phyloP scores from a whole-genome alignment of 2,113 vertebrate genomes.

The Thermophis baileyi region DNA sequence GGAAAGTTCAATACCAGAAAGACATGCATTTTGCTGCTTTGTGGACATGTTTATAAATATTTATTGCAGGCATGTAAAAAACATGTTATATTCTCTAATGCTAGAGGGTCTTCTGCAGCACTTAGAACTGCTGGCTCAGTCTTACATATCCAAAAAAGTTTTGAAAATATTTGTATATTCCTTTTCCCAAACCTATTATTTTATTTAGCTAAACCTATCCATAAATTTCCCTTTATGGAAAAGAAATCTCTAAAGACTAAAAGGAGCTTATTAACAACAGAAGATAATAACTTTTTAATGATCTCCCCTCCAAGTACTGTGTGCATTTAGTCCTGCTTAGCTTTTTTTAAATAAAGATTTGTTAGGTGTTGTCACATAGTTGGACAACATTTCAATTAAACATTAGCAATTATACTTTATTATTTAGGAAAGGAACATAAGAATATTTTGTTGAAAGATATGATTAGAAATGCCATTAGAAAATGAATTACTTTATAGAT shows the following conservation, averaged over 20 bases:
- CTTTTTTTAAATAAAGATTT: neutral
- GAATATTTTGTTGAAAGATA: neutral
- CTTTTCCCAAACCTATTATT: neutral
- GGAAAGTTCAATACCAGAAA: neutral
- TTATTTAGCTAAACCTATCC: neutral
- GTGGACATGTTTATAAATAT: neutral
- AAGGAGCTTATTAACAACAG: neutral
- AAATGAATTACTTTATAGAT: neutral
- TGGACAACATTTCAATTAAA: neutral
- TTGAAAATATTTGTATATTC: neutral
- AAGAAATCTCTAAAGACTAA: neutral
- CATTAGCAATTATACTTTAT: neutral
- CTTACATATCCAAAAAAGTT: neutral
- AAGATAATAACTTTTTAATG: neutral
- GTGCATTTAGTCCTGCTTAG: neutral
- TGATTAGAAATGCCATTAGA: neutral
- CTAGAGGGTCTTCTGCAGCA: neutral
- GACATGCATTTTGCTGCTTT: neutral
- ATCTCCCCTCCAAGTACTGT: neutral
- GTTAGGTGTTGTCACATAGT: neutral
- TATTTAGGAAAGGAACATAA: neutral
- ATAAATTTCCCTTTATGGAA: neutral
- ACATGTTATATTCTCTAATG: neutral
- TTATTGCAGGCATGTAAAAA: neutral
- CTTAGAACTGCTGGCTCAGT: neutral